Conservation (phyloP, 1,140 invertebrate genomes). For the Temnothorax longispinosus region DNA sequence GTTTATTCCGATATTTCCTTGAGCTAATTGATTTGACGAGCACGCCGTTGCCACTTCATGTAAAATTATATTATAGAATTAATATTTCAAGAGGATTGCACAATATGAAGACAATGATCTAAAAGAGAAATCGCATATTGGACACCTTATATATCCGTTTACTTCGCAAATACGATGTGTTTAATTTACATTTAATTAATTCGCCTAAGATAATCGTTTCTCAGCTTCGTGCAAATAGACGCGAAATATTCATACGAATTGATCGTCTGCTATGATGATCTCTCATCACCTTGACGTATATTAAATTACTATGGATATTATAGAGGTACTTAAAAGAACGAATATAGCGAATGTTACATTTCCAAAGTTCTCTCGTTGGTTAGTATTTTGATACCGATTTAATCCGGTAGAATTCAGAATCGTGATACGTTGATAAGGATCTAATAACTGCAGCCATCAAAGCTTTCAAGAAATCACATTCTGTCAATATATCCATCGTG, state of each 20-base stretch:
- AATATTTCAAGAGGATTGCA: conserved; percentile 18
- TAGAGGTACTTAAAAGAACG: conserved; percentile 12
- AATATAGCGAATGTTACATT: conserved; percentile 26
- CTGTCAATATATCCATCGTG: not conserved
- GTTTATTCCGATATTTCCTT: conserved; percentile 45
- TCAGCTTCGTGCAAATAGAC: conserved; percentile 6
- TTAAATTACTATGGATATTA: conserved; percentile 22
- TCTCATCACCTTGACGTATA: conserved; percentile 22
- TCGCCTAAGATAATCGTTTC: not conserved
- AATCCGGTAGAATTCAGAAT: not conserved
- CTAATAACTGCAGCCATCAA: conserved; percentile 28
- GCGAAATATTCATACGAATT: conserved; percentile 43
- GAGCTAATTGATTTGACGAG: conserved; percentile 42
- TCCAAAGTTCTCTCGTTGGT: not conserved
- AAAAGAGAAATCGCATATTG: not conserved
- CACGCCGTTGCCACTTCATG: not conserved
- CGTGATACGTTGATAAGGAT: conserved; percentile 1
- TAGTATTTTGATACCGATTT: conserved; percentile 25
- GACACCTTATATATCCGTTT: conserved; percentile 34
- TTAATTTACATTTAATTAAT: conserved; percentile 42
- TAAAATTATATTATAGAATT: conserved; percentile 48
- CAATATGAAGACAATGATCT: not conserved
- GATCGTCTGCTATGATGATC: not conserved
- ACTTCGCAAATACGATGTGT: not conserved
- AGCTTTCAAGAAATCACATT: conserved; percentile 9